Conservation (phyloP, 2,797 vertebrate species). For the Podargus strigoides region DNA sequence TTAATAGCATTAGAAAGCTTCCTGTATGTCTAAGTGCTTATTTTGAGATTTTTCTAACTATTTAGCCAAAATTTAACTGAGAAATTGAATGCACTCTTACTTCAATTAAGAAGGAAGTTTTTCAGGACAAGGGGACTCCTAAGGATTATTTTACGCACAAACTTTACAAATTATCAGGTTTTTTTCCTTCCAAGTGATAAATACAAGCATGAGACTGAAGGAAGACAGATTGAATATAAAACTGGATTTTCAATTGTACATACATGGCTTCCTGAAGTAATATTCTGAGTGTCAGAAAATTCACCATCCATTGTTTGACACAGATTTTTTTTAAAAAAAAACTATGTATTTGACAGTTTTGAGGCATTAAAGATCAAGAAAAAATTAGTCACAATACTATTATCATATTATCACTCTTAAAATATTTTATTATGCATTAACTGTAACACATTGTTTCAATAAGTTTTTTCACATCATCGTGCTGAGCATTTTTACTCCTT, state of each 20-base stretch:
- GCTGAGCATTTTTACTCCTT: background rate
- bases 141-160: too few species aligned
- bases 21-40: background rate
- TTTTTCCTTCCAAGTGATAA: background rate
- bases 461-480: background rate
- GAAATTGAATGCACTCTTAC: background rate
- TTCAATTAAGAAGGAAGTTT: background rate
- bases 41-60: background rate
- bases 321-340: background rate
- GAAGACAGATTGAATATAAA: background rate
- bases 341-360: background rate
- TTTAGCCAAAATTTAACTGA: background rate
- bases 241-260: background rate
- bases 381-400: background rate
- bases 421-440: background rate
- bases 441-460: background rate
- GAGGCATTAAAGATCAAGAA: background rate
- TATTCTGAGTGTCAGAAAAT: background rate
- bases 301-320: background rate
- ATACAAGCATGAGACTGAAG: background rate
- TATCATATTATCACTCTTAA: background rate
- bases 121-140: background rate
- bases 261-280: background rate
- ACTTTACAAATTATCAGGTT: background rate
- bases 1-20: background rate